A percentile compares a stretch with the other conserved stretches of the same genome.
These are phyloP conservation scores for Gerris buenoi DNA, from an alignment of 1,140 invertebrate species.

Conservation along the genomic window DNA sequence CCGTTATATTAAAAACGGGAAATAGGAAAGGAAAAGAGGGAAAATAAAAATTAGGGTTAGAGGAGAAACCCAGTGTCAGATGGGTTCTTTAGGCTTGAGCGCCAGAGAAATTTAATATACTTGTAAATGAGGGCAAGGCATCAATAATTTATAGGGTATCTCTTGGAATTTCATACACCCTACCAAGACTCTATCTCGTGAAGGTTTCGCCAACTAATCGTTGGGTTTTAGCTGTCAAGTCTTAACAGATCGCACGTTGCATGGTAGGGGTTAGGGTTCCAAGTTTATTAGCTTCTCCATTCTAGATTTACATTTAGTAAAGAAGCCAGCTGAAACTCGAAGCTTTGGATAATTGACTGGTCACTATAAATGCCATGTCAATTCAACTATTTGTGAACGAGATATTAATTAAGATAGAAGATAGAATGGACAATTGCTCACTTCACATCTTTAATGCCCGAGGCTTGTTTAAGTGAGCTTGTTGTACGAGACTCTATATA, in stretches of 20 bases:
- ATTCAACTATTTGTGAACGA: no score
- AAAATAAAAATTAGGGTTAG: neutral
- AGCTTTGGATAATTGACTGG: no score
- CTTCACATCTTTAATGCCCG: no score
- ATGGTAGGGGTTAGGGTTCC: no score
- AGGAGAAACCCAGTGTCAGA: neutral
- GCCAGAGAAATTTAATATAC: neutral
- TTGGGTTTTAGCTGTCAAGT: neutral
- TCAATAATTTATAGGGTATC: neutral
- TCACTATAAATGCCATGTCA: no score
- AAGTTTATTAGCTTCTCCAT: no score
- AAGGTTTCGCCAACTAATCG: neutral
- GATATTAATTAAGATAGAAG: no score
- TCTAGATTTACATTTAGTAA: no score
- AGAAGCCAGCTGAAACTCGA: no score
- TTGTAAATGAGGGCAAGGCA: neutral
- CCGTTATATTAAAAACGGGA: neutral
- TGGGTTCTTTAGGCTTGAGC: neutral
- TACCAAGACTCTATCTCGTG: neutral
- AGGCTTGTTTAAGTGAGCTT: no score
- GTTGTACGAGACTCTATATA: no score
- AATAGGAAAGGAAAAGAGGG: neutral
- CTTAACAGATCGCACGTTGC: neutral
- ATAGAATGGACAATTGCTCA: no score
- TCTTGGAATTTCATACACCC: neutral